Conservation (phyloP, 2,113 vertebrate species). For the Saimiri boliviensis region DNA sequence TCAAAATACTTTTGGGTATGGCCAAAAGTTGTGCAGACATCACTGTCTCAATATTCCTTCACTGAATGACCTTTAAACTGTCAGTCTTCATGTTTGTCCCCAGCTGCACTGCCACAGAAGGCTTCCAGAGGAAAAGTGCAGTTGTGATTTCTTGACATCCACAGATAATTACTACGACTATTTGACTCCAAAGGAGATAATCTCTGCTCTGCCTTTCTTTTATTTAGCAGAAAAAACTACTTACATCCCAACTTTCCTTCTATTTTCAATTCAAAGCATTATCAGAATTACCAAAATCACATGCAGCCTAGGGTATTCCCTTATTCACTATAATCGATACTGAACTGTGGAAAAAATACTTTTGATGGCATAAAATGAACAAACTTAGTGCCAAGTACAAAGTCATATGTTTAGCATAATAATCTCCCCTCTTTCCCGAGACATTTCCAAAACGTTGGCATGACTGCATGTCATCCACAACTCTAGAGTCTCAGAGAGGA, state of each 20-base stretch:
- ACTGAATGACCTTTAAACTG: not conserved
- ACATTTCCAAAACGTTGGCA: not conserved
- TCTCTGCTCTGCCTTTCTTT: constrained; percentile 36
- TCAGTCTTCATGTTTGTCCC: not conserved
- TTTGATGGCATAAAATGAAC: not conserved
- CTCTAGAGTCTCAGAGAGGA: not conserved
- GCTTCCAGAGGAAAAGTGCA: not conserved
- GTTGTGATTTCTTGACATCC: not conserved
- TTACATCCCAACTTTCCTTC: not conserved
- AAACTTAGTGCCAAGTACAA: not conserved
- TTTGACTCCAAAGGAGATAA: not conserved
- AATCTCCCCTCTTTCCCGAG: not conserved
- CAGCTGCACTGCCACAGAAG: not conserved
- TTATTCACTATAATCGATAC: not conserved
- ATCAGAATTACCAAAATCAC: not conserved
- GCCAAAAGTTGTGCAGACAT: not conserved
- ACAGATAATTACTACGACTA: constrained; percentile 16
- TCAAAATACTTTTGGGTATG: not conserved
- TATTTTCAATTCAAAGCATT: not conserved
- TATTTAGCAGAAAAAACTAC: constrained; percentile 10
- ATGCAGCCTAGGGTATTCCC: not conserved
- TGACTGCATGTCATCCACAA: not conserved
- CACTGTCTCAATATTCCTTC: too few relatives aligned
- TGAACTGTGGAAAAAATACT: constrained; percentile 1
- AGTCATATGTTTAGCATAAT: not conserved